Percentiles rank a stretch among this genome's conserved stretches.
phyloP scores from a whole-genome alignment of 2,113 vertebrate genomes.

The Eulemur macaco region DNA sequence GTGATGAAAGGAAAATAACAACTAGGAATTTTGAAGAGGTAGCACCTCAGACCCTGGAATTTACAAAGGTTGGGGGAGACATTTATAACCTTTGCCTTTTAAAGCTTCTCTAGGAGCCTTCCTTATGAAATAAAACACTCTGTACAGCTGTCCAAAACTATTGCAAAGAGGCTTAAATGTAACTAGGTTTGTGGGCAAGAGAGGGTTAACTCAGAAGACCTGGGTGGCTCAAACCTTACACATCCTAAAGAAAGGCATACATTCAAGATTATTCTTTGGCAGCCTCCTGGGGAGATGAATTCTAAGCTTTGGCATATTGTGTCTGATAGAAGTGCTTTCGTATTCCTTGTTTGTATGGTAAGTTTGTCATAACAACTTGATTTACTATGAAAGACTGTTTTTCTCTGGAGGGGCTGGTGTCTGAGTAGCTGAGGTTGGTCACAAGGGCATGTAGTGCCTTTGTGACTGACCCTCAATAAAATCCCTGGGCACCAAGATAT shows the following conservation, averaged over 20 bases:
- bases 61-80: fast-evolving
- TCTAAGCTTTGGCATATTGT: not conserved
- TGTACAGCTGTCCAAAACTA: not conserved
- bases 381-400: not conserved
- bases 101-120: not conserved
- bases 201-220: not conserved
- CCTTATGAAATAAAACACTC: not conserved
- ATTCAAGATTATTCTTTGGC: not conserved
- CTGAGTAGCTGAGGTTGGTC: not conserved
- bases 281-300: not conserved
- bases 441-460: not conserved
- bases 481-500: not conserved
- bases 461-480: not conserved
- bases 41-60: not conserved
- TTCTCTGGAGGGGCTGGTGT: not conserved
- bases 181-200: not conserved
- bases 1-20: not conserved
- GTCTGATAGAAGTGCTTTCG: not conserved
- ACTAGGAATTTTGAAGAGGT: too few species aligned
- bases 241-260: not conserved
- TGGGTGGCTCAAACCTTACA: not conserved
- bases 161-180: not conserved
- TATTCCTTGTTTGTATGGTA: not conserved
- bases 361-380: not conserved
- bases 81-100: not conserved